Evolutionary conservation across 35 echinoderm and acorn worm genomes (phyloP).

Genomic region (Ophiothrix spiculata): DNA sequence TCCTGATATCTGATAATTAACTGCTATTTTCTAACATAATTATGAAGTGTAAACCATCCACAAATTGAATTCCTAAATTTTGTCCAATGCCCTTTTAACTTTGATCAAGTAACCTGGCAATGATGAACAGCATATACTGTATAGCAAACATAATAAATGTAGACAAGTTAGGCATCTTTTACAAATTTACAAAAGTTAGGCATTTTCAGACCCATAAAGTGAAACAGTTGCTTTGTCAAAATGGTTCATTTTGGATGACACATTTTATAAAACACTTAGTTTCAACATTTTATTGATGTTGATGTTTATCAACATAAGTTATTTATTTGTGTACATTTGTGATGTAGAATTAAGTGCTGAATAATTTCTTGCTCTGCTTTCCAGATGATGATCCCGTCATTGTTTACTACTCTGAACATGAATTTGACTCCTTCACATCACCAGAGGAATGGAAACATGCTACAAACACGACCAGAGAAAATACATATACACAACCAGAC

Average conservation of each 20-base stretch:
- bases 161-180: too few species aligned
- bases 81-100: too few species aligned
- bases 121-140: too few species aligned
- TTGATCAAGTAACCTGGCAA: too few species aligned
- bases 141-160: too few species aligned
- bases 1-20: too few species aligned
- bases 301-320: background rate
- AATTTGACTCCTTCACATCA: constrained; percentile 17
- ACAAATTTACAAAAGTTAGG: too few species aligned
- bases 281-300: background rate
- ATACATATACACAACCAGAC: constrained; percentile 14
- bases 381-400: constrained; percentile 1
- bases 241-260: background rate
- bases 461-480: constrained; percentile 11
- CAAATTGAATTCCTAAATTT: too few species aligned
- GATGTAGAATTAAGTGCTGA: background rate
- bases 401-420: constrained; percentile 34
- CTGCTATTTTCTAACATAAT: too few species aligned
- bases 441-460: constrained; percentile 33
- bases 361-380: background rate
- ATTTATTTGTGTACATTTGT: background rate
- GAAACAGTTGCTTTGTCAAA: background rate
- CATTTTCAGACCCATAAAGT: too few species aligned
- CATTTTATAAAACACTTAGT: background rate
- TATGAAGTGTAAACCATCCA: too few species aligned